These are phyloP conservation scores for Himalopsyche tibetana DNA, from an alignment of 2,888 invertebrate species.

Conservation along the genomic window DNA sequence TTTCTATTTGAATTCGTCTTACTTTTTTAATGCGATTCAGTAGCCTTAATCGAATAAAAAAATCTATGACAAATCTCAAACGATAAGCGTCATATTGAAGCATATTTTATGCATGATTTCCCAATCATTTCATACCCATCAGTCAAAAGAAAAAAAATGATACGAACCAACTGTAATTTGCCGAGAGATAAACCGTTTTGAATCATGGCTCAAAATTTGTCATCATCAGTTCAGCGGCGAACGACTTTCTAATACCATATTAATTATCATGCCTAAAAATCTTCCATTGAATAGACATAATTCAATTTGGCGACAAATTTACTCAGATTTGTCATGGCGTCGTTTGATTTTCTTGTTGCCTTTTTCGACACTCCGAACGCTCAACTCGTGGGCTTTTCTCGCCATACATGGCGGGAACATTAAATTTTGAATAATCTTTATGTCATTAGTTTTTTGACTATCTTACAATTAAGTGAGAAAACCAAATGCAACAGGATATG, in stretches of 20 bases:
- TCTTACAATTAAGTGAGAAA: too few relatives aligned
- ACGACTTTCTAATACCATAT: conserved; percentile 42
- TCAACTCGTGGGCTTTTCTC: not conserved
- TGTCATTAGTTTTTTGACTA: too few relatives aligned
- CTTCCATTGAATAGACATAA: conserved; percentile 20
- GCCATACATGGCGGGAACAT: not conserved
- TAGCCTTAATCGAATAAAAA: conserved; percentile 24
- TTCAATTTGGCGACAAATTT: conserved; percentile 44
- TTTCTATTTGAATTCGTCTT: not conserved
- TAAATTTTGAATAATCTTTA: not conserved
- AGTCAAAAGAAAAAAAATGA: not conserved
- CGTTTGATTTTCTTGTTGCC: not conserved
- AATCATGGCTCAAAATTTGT: conserved; percentile 33
- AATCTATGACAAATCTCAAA: conserved; percentile 11
- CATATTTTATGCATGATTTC: conserved; percentile 24
- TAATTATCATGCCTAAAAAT: conserved; percentile 33
- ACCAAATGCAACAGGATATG: too few relatives aligned
- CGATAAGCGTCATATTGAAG: conserved; percentile 18
- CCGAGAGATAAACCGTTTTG: conserved; percentile 26
- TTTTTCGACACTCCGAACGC: not conserved
- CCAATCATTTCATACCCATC: not conserved
- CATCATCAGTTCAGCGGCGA: not conserved
- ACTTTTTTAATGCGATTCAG: not conserved
- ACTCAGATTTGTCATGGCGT: conserved; percentile 24
- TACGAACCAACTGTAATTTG: conserved; percentile 25